Evolutionary conservation across 2,113 vertebrate species (phyloP), one percentile per base, ranked within the genome.

Genomic region (Caranx melampygus): DNA sequence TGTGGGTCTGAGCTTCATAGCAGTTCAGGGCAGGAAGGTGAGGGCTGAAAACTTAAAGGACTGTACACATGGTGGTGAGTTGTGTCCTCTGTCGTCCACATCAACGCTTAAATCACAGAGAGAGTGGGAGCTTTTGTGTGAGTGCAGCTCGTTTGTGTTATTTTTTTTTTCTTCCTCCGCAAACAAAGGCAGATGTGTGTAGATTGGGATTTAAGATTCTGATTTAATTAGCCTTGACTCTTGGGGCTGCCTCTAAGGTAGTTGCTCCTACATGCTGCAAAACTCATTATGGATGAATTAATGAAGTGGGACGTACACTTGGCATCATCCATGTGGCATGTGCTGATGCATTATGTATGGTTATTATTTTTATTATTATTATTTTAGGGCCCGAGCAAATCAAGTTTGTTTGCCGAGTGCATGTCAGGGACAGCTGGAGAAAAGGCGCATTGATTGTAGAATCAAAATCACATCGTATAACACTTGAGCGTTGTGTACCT

Each of bases 281-380:
- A 92, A 90, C 93, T 94, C 92, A 93, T 93, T 93, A 93, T 92
- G 91, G 91, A 83, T 92, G 92, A 93, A 93, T 93, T 93, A 94
- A 93, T 94, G 92, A 92, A 91, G 90, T 86, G 88, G 92, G 91
- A 90, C 83, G 89, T 89, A 75, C 90, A 83, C 81, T 92, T 91
- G 89, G 89, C 89, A 86, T 87, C 89, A 90, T 89, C 84, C 87
- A 70, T 89, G 79, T 90, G 90, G 83, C 87, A 83, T 82, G 81
- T 80, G 73, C 86, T 88, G 78, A 93, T 93, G 92, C 91, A 93
- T 93, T 90, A 93, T 93, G 89, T 59, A 94, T 92, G 90, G 75
- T 89, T 83, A 64, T 92, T 90, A 77, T 89, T 83, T 61, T 87
- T 79, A 77, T 89, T 83, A 64, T 87, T 79, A 87, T 89, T 87